phyloP scores from a whole-genome alignment of 1,140 invertebrate species.

The Brachionus asplanchnoidis region DNA sequence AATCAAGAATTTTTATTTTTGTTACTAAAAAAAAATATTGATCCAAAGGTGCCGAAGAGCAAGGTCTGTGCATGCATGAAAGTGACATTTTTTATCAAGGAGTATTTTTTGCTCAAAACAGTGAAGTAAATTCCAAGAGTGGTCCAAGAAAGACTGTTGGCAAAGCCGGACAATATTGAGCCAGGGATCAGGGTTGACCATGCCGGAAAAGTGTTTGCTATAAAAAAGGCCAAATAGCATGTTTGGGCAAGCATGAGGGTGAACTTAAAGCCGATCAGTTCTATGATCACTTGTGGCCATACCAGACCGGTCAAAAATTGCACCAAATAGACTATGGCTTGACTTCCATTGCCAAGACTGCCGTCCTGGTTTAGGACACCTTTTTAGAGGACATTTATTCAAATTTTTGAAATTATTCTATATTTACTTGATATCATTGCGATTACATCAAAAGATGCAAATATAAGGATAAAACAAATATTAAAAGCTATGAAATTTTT shows the following conservation, averaged over 20 bases:
- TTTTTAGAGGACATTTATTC: not conserved
- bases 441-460: constrained; percentile 26
- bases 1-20: not conserved
- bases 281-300: constrained; percentile 18
- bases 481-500: constrained; percentile 39
- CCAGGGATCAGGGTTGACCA: not conserved
- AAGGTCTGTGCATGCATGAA: not conserved
- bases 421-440: constrained; percentile 38
- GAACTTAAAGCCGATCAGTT: constrained; percentile 35
- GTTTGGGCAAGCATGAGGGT: not conserved
- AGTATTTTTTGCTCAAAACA: constrained; percentile 23
- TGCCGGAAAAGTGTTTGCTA: constrained; percentile 3
- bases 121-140: constrained; percentile 20
- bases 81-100: not conserved
- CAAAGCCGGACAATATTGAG: constrained; percentile 23
- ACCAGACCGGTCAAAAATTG: constrained; percentile 10
- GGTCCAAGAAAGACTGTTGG: constrained; percentile 16
- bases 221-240: not conserved
- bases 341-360: constrained; percentile 15
- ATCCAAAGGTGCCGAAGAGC: not conserved
- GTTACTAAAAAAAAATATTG: constrained; percentile 25
- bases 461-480: constrained; percentile 24
- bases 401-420: too few relatives aligned
- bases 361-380: constrained; percentile 34
- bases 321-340: not conserved